Conservation (phyloP, 1,140 invertebrate species). For the Protaetia brevitarsis region DNA sequence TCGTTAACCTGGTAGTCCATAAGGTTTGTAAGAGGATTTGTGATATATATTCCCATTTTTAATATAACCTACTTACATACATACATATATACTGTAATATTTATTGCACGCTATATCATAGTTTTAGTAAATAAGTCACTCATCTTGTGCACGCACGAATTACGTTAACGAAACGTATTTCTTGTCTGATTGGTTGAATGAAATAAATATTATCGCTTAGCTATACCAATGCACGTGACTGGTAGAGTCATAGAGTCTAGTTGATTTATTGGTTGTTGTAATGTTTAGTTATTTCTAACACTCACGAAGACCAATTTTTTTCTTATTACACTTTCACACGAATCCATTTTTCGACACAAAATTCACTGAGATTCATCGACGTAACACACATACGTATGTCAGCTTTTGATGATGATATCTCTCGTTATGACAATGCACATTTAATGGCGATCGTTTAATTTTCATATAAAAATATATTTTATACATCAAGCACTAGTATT, state of each 20-base stretch:
- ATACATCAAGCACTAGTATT: no score
- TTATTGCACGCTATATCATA: constrained; percentile 8
- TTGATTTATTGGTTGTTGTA: constrained; percentile 10
- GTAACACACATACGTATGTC: not conserved
- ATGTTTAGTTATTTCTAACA: constrained; percentile 10
- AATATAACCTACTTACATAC: not conserved
- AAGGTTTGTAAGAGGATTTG: constrained; percentile 7
- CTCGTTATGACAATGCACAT: not conserved
- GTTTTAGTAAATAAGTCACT: constrained; percentile 11
- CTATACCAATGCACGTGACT: constrained; percentile 13
- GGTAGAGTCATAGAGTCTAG: constrained; percentile 11
- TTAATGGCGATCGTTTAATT: not conserved
- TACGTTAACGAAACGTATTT: not conserved
- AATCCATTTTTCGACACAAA: not conserved
- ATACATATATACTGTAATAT: constrained; percentile 2
- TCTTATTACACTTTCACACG: not conserved
- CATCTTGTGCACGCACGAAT: constrained; percentile 14
- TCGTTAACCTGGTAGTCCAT: no score
- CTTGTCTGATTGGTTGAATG: constrained; percentile 5
- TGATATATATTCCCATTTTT: not conserved
- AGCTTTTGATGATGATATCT: not conserved
- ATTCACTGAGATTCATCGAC: not conserved
- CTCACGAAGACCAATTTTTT: not conserved
- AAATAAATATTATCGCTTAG: constrained; percentile 3
- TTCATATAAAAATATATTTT: not conserved